A percentile compares a stretch with the other conserved stretches of the same genome.
These are phyloP conservation scores for Peribatodes rhomboidaria DNA, from an alignment of 2,888 invertebrate species.

Conservation along the genomic window DNA sequence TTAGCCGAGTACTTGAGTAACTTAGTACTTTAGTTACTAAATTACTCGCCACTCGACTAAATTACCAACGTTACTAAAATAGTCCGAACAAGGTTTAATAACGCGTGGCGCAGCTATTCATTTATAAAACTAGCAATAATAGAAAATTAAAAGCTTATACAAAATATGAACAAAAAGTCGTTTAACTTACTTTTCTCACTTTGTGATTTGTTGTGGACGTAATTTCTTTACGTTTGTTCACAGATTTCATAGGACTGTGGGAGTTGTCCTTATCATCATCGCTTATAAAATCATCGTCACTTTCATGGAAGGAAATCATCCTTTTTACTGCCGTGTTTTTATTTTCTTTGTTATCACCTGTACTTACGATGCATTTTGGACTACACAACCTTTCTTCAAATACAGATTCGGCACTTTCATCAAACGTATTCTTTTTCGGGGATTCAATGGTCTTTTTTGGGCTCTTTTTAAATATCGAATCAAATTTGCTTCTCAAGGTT, in stretches of 20 bases:
- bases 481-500: conserved; percentile 55
- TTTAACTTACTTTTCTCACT: conserved; percentile 66
- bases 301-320: conserved; percentile 65
- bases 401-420: conserved; percentile 33
- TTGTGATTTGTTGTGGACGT: conserved; percentile 63
- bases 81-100: no score
- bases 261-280: conserved; percentile 48
- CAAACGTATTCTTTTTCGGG: conserved; percentile 29
- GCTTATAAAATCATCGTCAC: conserved; percentile 81
- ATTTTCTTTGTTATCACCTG: conserved; percentile 18
- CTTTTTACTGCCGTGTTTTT: conserved; percentile 43
- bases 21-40: no score
- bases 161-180: background rate
- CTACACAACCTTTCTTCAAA: conserved; percentile 35
- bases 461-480: conserved; percentile 51
- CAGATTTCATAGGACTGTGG: conserved; percentile 48
- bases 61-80: no score
- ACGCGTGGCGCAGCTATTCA: no score
- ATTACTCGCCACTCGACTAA: no score
- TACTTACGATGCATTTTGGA: conserved; percentile 21
- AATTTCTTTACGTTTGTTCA: conserved; percentile 44
- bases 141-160: background rate
- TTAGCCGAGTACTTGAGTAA: no score
- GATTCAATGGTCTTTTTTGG: conserved; percentile 31
- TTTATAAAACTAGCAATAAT: no score